Base-by-base conservation (phyloP, 2,888 invertebrate species). In the Bellardia bayeri region DNA sequence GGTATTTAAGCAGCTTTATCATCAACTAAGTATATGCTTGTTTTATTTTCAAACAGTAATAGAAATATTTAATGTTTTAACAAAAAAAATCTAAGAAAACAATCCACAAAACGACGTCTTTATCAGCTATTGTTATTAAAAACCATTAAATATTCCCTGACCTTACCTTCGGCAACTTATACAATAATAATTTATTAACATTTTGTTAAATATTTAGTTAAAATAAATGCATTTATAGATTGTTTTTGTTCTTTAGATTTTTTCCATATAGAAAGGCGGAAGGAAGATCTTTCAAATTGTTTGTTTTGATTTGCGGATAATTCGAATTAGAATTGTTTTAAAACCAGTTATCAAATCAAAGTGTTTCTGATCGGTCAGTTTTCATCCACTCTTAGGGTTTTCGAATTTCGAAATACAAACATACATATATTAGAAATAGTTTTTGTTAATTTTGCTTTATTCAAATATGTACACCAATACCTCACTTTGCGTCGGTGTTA, bases 111-210 rank as follows among this genome's bases (percentile, higher is more conserved):
- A 33, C 54, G 33, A 45, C 74, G 45, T 66, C 66, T 85, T 80
- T 45, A 56, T 45, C 14, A 33, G 42, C 51, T 82, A 79, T 81
- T 76, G 71, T 80, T 74, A 75, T 54, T 23, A 8, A 23, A 63
- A 79, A 45, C 45, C 33, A n/a, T 68, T 61, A 63, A 79, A 72
- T 37, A 63, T 78, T 74, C 56, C 58, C 74, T 83, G 66, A 86
- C 86, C 75, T 83, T 75, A 76, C 75, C 83, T 86, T 86, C 86
- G 42, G n/a, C 51, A 49, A 30, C 11, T 71, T 64, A n/a, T 63
- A 56, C 37, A 78, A 51, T 79, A 68, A 68, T 66, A 14, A 33
- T 61, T n/a, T 49, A n/a, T 72, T 72, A 68, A 40, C n/a, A 51
- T 37, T 66, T 66, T 2, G 33, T 71, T 71, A 33, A 16, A 33